A percentile compares a stretch with the other conserved stretches of the same genome.
These are phyloP conservation scores for Eriosoma lanigerum DNA, from an alignment of 1,140 invertebrate genomes.

Conservation along the genomic window DNA sequence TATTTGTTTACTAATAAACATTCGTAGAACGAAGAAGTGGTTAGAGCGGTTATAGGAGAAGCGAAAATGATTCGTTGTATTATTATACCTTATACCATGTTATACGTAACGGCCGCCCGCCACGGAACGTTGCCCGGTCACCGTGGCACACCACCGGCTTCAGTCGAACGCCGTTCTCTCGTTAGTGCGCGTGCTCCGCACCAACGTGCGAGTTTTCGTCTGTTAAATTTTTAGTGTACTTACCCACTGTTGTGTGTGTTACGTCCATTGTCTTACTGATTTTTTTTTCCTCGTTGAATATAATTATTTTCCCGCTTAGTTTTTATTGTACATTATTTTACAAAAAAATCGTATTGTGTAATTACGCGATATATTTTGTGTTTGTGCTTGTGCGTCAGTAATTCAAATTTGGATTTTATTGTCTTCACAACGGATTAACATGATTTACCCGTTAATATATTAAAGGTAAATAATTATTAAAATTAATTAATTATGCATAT, in stretches of 20 bases:
- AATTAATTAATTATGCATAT: no score
- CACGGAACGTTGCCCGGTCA: neutral
- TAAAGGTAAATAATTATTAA: neutral
- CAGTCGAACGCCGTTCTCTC: conserved; percentile 35
- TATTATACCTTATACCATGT: conserved; percentile 4
- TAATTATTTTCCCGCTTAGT: neutral
- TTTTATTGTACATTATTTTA: neutral
- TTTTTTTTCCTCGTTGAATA: neutral
- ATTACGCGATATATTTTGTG: no score
- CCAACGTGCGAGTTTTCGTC: neutral
- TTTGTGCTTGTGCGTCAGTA: neutral
- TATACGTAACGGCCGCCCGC: neutral
- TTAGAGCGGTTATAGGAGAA: neutral
- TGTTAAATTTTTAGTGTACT: neutral
- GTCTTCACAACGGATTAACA: neutral
- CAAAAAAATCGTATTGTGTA: neutral
- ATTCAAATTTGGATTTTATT: conserved; percentile 16
- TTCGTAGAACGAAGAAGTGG: neutral
- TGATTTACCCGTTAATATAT: neutral
- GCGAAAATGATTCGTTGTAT: conserved; percentile 33
- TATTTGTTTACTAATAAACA: no score
- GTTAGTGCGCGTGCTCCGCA: conserved; percentile 32
- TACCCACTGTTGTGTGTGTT: neutral
- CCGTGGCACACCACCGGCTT: conserved; percentile 11
- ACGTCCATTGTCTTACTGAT: neutral